Conservation (phyloP, 2,888 invertebrate species). For the Mesodorylaimus sp. region DNA sequence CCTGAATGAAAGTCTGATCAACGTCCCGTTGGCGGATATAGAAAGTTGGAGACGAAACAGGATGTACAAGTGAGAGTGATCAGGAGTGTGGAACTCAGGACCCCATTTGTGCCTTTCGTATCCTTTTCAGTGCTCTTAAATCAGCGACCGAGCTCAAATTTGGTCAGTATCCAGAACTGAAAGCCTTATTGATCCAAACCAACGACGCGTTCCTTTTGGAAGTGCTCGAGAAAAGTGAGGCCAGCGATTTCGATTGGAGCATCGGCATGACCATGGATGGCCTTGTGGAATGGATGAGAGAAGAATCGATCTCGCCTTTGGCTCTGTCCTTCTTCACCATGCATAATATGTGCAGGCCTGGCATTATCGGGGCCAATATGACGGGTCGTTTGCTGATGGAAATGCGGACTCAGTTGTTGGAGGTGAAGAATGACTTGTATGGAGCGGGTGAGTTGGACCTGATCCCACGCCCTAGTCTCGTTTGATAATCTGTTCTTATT, state of each 20-base stretch:
- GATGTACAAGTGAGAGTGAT: neutral
- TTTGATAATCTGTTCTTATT: neutral
- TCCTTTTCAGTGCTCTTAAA: neutral
- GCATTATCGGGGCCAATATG: neutral
- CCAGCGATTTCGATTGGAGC: neutral
- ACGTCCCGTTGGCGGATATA: too few species aligned
- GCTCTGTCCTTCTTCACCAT: neutral
- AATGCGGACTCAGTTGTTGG: neutral
- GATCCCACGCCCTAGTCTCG: neutral
- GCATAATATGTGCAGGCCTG: neutral
- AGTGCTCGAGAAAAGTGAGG: too few species aligned
- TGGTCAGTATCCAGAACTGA: neutral
- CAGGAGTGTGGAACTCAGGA: too few species aligned
- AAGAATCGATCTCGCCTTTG: neutral
- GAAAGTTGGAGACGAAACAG: neutral
- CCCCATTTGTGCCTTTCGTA: neutral
- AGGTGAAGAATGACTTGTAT: neutral
- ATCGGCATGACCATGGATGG: neutral
- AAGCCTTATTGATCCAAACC: neutral
- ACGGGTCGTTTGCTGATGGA: neutral
- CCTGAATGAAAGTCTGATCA: too few species aligned
- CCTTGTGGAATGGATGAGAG: neutral
- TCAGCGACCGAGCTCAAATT: neutral
- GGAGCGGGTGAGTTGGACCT: neutral
- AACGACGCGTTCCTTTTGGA: neutral